Conservation (phyloP, 2,113 vertebrate species). For the Lepidothrix coronata region DNA sequence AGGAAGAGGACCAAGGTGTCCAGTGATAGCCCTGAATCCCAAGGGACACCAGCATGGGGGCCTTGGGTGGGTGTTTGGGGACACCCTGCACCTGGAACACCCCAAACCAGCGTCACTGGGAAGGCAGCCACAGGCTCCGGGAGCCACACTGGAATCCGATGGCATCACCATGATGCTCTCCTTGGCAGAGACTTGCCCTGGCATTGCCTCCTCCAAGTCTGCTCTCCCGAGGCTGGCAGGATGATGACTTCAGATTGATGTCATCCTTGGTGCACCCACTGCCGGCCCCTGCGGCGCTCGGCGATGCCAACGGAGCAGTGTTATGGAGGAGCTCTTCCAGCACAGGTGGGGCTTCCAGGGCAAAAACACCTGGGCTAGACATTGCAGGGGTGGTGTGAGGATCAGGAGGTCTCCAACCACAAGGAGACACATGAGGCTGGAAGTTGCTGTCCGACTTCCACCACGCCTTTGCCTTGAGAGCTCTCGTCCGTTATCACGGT, state of each 20-base stretch:
- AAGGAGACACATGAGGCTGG: neutral
- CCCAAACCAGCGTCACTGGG: fast-evolving
- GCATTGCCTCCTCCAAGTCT: neutral
- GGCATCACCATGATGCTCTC: fast-evolving
- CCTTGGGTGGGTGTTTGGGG: neutral
- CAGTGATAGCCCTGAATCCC: neutral
- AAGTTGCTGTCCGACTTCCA: fast-evolving
- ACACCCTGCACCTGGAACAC: neutral
- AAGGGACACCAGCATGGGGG: neutral
- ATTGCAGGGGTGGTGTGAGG: neutral
- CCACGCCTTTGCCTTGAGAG: neutral
- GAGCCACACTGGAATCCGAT: fast-evolving
- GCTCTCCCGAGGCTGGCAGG: neutral
- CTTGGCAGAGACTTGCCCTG: neutral
- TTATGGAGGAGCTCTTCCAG: neutral
- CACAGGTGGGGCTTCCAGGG: neutral
- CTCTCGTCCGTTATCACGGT: fast-evolving
- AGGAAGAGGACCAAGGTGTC: neutral
- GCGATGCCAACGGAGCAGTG: fast-evolving
- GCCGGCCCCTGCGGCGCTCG: fast-evolving
- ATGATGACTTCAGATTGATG: neutral
- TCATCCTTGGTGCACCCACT: neutral
- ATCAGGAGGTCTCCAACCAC: neutral
- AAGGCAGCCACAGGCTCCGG: fast-evolving
- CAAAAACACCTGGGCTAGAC: neutral